Conservation (phyloP, 2,888 invertebrate species). For the Thyatira batis region DNA sequence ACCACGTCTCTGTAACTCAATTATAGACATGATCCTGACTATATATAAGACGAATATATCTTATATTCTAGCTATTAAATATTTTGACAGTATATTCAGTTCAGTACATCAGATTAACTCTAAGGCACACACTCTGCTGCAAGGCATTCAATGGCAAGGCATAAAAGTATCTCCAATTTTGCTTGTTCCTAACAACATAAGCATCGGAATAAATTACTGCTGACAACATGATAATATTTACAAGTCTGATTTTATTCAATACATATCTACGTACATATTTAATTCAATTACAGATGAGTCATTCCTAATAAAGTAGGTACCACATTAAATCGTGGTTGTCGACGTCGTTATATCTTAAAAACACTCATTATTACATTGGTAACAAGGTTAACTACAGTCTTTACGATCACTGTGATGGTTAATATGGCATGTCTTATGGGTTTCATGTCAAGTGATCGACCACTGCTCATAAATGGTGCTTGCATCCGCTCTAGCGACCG, state of each 20-base stretch:
- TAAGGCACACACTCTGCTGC: too few species aligned
- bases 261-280: background rate
- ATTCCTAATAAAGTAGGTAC: background rate
- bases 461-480: conserved; percentile 24
- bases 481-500: conserved; percentile 24
- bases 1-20: conserved; percentile 19
- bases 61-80: background rate
- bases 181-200: too few species aligned
- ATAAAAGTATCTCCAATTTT: too few species aligned
- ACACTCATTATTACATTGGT: conserved; percentile 6
- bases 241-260: too few species aligned
- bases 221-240: too few species aligned
- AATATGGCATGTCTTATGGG: conserved; percentile 5
- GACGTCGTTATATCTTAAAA: background rate
- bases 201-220: too few species aligned
- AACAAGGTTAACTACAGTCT: conserved; percentile 12
- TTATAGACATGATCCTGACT: background rate
- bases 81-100: too few species aligned
- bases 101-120: too few species aligned
- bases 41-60: background rate
- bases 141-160: too few species aligned
- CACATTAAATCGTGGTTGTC: background rate
- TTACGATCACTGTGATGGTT: background rate
- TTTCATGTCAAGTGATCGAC: conserved; percentile 11
- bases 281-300: background rate